These are phyloP conservation scores for Chaetorhynchus papuensis DNA, from an alignment of 2,113 vertebrate species.

Conservation along the genomic window DNA sequence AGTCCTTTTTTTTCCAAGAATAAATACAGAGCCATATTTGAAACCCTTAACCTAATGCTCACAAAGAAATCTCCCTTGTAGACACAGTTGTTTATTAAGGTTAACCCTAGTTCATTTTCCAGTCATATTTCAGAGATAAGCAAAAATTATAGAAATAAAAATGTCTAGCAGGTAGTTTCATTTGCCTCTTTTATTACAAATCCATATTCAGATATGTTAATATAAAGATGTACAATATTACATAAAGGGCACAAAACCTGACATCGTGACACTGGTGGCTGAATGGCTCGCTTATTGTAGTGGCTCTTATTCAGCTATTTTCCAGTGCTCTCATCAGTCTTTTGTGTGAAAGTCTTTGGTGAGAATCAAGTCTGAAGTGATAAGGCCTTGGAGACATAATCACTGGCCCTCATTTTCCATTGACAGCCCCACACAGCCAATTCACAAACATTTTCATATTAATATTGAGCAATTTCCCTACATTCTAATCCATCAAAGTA, in stretches of 20 bases:
- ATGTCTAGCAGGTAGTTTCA: constrained; percentile 24
- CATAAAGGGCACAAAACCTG: constrained; percentile 76
- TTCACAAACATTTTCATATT: constrained; percentile 99
- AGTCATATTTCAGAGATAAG: constrained; percentile 16
- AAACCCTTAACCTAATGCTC: neutral
- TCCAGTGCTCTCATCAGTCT: constrained; percentile 75
- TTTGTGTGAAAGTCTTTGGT: constrained; percentile 81
- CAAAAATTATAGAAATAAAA: constrained; percentile 38
- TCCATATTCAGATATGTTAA: constrained; percentile 83
- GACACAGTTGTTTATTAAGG: neutral
- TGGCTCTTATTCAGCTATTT: constrained; percentile 67
- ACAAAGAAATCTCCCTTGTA: neutral
- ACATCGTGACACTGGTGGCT: constrained; percentile 51
- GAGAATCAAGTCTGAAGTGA: constrained; percentile 76
- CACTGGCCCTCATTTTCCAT: constrained; percentile 76
- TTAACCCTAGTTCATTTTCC: neutral
- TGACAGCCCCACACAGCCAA: constrained; percentile 75
- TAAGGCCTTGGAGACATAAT: constrained; percentile 82
- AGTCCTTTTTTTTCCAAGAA: neutral
- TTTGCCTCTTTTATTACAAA: constrained; percentile 77
- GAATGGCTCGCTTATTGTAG: constrained; percentile 72
- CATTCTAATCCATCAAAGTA: constrained; percentile 99
- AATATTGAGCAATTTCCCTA: constrained; percentile 98
- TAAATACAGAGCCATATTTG: neutral
- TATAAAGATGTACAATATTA: constrained; percentile 87